phyloP scores from a whole-genome alignment of 2,113 vertebrate genomes.

The Lonchura striata region DNA sequence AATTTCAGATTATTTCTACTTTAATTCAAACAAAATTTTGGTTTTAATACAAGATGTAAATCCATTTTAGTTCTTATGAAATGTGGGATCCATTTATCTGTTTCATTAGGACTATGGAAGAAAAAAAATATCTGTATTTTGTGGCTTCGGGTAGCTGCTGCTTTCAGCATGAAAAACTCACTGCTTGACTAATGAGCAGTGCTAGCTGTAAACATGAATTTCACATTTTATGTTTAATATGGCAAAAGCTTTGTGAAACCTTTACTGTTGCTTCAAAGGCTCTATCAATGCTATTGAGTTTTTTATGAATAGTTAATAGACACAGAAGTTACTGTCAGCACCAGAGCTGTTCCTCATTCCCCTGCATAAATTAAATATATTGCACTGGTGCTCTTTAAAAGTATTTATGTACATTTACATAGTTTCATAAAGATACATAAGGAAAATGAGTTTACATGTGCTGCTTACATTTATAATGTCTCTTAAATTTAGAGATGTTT shows the following conservation, averaged over 20 bases:
- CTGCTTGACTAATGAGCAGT: not conserved
- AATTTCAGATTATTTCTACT: not conserved
- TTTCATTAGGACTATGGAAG: not conserved
- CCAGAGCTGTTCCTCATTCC: not conserved
- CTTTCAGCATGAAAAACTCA: not conserved
- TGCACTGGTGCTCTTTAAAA: not conserved
- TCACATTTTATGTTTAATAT: not conserved
- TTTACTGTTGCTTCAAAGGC: constrained; percentile 25
- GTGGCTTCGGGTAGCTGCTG: not conserved
- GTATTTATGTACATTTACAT: not conserved
- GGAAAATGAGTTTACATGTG: not conserved
- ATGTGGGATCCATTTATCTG: not conserved
- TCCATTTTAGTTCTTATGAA: not conserved
- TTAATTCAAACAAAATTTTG: not conserved
- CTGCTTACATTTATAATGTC: not conserved
- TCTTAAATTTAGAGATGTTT: not conserved
- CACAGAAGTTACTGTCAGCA: constrained; percentile 13
- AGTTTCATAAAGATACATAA: not conserved
- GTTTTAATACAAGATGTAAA: not conserved
- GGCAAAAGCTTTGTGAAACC: constrained; percentile 5
- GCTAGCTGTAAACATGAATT: not conserved
- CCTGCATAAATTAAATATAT: not conserved
- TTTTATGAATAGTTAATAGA: constrained; percentile 44
- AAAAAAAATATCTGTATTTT: not conserved
- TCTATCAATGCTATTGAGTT: not conserved